phyloP scores from a whole-genome alignment of 2,113 vertebrate species.

The Apteryx owenii region DNA sequence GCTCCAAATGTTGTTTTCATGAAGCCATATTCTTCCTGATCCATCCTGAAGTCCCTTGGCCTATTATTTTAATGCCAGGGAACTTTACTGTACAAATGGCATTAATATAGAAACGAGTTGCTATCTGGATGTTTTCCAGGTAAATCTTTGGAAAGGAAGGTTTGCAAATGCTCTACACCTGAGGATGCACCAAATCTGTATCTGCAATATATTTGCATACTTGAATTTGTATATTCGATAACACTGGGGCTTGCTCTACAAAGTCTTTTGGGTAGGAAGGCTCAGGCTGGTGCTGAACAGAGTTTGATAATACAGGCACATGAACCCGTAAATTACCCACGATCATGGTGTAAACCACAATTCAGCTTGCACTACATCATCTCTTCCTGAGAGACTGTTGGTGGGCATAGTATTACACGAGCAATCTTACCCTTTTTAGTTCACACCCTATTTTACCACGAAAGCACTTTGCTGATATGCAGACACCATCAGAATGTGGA shows the following conservation, averaged over 20 bases:
- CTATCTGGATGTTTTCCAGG: background rate
- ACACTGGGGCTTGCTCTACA: background rate
- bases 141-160: background rate
- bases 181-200: background rate
- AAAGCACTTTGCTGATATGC: background rate
- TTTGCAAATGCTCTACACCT: background rate
- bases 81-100: slow-evolving; percentile 8
- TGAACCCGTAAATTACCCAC: background rate
- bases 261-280: background rate
- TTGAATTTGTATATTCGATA: background rate
- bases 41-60: slow-evolving; percentile 28
- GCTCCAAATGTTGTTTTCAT: slow-evolving; percentile 66
- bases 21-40: slow-evolving; percentile 56
- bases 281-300: fast-evolving
- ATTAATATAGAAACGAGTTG: slow-evolving; percentile 5
- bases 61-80: background rate
- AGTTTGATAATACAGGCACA: background rate
- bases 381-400: background rate
- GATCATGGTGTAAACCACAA: background rate
- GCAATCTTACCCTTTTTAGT: background rate
- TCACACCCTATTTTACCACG: background rate
- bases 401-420: no score
- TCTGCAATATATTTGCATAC: background rate
- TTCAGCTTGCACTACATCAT: background rate
- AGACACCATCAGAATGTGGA: background rate